Evolutionary conservation across 2,888 invertebrate species (phyloP).

Genomic region (Automeris io): DNA sequence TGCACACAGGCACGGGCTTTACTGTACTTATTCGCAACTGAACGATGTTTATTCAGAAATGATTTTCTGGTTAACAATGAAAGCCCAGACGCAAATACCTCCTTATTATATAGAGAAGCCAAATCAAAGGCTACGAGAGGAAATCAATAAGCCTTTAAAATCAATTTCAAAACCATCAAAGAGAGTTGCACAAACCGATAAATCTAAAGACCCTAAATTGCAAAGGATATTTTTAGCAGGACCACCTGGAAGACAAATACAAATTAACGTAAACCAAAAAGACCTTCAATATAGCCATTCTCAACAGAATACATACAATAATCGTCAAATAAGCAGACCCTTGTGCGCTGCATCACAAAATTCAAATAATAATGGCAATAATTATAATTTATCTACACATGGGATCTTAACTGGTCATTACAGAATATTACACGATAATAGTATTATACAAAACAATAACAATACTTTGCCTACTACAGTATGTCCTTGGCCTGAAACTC

Average conservation of each 20-base stretch:
- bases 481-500: neutral
- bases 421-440: neutral
- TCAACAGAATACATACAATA: neutral
- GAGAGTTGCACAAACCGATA: no score
- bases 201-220: neutral
- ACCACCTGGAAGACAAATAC: conserved; percentile 23
- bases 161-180: neutral
- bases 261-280: conserved; percentile 13
- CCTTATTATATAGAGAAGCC: neutral
- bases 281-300: neutral
- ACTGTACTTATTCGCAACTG: conserved; percentile 14
- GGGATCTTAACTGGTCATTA: neutral
- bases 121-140: neutral
- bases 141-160: neutral
- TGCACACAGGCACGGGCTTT: conserved; percentile 14
- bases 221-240: conserved; percentile 22
- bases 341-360: neutral
- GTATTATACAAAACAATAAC: neutral
- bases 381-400: neutral
- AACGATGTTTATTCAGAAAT: conserved; percentile 26
- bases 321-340: no score
- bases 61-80: conserved; percentile 26
- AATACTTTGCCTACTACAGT: neutral
- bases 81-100: conserved; percentile 3
- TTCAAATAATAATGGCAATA: neutral